Conservation (phyloP, 2,797 vertebrate species). For the Calcarius lapponicus region DNA sequence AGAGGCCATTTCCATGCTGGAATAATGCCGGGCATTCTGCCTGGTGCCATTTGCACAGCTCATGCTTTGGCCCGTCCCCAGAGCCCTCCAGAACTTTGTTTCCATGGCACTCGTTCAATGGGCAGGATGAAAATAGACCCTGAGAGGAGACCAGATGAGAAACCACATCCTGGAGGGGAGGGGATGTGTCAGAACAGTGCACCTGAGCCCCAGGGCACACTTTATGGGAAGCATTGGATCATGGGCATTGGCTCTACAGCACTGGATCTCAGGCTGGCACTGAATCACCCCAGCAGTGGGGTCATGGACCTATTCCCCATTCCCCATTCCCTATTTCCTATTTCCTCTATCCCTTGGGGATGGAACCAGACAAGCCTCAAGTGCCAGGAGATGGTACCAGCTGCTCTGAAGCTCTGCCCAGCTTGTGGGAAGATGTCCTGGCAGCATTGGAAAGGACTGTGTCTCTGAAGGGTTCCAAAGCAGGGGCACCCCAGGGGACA, state of each 20-base stretch:
- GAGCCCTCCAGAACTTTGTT: background rate
- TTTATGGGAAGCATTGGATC: background rate
- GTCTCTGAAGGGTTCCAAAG: background rate
- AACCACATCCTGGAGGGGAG: background rate
- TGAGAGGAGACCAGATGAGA: background rate
- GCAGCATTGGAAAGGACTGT: background rate
- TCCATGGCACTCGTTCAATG: background rate
- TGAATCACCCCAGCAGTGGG: rapidly evolving
- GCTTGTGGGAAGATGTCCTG: background rate
- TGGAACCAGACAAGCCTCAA: rapidly evolving
- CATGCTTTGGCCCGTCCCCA: background rate
- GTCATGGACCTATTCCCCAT: background rate
- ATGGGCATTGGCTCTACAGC: background rate
- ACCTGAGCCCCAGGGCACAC: background rate
- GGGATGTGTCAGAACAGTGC: background rate
- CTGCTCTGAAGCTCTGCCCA: background rate
- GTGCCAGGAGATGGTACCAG: background rate
- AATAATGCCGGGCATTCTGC: background rate
- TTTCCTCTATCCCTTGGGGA: background rate
- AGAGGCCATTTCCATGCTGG: background rate
- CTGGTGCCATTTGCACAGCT: slow-evolving; percentile 18
- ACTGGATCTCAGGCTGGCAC: background rate
- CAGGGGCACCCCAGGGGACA: no score
- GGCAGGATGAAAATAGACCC: rapidly evolving
- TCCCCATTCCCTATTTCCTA: background rate